Evolutionary conservation across 2,797 vertebrate genomes (phyloP).

Genomic region (Psittacula echo): DNA sequence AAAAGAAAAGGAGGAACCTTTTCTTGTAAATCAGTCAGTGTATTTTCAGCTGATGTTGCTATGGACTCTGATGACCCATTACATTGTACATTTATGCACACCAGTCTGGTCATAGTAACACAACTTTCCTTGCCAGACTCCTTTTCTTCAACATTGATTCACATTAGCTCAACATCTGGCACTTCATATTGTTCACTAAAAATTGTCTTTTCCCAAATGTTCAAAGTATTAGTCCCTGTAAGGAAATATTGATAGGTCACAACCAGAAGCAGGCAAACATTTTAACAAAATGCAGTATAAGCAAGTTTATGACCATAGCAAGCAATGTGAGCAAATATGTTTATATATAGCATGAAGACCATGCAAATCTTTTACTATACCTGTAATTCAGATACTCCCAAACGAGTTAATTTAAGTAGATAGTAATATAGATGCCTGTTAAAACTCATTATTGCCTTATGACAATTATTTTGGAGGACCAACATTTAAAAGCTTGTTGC

Average conservation of each 20-base stretch:
- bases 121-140: not conserved
- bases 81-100: not conserved
- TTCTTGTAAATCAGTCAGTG: not conserved
- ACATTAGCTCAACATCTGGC: not conserved
- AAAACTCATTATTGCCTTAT: not conserved
- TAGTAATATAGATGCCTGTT: not conserved
- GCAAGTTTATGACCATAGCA: not conserved
- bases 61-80: not conserved
- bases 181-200: not conserved
- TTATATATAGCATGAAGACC: not conserved
- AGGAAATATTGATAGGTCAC: not conserved
- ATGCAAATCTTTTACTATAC: not conserved
- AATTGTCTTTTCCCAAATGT: not conserved
- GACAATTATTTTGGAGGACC: not conserved
- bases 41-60: not conserved
- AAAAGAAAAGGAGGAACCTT: not conserved
- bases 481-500: not conserved
- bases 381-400: not conserved
- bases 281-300: not conserved
- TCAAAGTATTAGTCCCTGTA: not conserved
- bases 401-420: not conserved
- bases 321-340: not conserved
- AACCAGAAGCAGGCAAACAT: not conserved
- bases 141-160: not conserved
- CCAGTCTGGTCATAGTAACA: not conserved